These are phyloP conservation scores for Arge pagana DNA, from an alignment of 2,888 invertebrate genomes.

Conservation along the genomic window DNA sequence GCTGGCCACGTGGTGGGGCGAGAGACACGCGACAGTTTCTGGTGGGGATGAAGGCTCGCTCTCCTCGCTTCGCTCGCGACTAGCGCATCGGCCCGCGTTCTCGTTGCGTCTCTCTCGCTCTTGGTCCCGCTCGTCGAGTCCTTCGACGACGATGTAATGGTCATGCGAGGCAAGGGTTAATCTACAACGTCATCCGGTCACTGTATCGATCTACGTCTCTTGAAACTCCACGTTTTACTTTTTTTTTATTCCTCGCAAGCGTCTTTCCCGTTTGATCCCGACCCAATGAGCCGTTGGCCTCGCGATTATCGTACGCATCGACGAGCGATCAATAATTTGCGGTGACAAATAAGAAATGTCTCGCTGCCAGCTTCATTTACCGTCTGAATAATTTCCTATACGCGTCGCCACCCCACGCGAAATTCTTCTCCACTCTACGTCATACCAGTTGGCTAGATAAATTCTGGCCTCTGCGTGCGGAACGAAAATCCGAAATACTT, in stretches of 20 bases:
- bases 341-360: too few relatives aligned
- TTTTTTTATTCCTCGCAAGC: conserved; percentile 27
- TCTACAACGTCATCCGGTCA: too few relatives aligned
- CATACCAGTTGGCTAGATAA: too few relatives aligned
- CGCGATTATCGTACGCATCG: too few relatives aligned
- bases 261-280: not conserved
- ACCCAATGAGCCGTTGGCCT: not conserved
- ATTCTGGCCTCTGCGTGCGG: too few relatives aligned
- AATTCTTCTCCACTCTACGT: too few relatives aligned
- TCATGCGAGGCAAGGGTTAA: too few relatives aligned
- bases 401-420: conserved; percentile 13
- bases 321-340: too few relatives aligned
- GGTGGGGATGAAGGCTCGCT: conserved; percentile 28
- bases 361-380: not conserved
- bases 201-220: too few relatives aligned
- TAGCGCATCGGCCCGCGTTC: not conserved
- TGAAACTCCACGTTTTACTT: conserved; percentile 12
- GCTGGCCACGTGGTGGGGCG: conserved; percentile 45
- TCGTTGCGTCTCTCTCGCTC: not conserved
- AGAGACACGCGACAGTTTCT: conserved; percentile 54
- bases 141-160: too few relatives aligned
- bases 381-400: conserved; percentile 18
- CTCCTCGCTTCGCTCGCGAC: conserved; percentile 10
- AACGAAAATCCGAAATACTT: too few relatives aligned
- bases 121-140: conserved; percentile 29